phyloP scores from a whole-genome alignment of 2,113 vertebrate genomes.

The Lipotes vexillifer region DNA sequence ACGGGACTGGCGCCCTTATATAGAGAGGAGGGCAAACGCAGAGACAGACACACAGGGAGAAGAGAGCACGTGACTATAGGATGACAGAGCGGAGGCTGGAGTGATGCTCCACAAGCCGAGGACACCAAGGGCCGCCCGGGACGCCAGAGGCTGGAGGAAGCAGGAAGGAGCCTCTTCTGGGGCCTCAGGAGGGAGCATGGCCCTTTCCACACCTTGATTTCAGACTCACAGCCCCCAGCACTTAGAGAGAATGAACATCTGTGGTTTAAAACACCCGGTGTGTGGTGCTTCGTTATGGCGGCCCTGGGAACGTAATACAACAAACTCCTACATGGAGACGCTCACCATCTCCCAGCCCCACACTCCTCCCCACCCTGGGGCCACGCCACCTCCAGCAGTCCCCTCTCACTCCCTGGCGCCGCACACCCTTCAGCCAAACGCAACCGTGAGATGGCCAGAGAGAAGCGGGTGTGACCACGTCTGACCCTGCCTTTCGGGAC shows the following conservation, averaged over 20 bases:
- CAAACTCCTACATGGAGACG: background rate
- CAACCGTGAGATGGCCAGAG: background rate
- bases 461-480: background rate
- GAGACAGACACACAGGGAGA: too few relatives aligned
- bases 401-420: background rate
- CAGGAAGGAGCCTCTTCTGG: background rate
- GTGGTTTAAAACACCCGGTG: background rate
- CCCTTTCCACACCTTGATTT: too few relatives aligned
- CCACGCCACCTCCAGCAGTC: rapidly evolving
- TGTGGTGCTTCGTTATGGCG: too few relatives aligned
- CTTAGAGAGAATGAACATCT: background rate
- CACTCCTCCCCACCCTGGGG: background rate
- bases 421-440: rapidly evolving
- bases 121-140: background rate
- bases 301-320: rapidly evolving
- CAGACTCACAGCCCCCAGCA: background rate
- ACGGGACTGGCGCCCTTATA: too few relatives aligned
- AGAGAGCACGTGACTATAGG: background rate
- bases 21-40: background rate
- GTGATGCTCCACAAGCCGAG: too few relatives aligned
- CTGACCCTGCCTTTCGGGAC: background rate
- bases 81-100: too few relatives aligned
- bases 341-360: background rate
- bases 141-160: too few relatives aligned
- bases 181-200: background rate